Percentiles rank a stretch among this genome's conserved stretches.
phyloP scores from a whole-genome alignment of 2,113 vertebrate species.

The Antigone vipio region DNA sequence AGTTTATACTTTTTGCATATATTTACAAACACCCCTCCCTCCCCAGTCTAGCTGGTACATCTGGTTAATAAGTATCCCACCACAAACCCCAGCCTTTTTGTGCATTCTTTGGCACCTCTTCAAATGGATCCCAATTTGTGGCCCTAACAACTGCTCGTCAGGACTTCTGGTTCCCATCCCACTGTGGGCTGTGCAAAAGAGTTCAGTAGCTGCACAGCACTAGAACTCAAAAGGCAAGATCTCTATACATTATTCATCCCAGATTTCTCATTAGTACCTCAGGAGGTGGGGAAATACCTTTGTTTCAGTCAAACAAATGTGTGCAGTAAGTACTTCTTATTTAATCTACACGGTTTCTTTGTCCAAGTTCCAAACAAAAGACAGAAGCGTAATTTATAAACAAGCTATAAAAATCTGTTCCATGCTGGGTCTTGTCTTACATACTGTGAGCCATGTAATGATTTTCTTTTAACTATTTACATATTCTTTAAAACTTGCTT shows the following conservation, averaged over 20 bases:
- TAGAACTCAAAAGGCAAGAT: neutral
- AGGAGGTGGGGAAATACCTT: neutral
- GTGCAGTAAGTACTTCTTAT: neutral
- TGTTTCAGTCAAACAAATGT: neutral
- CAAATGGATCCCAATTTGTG: neutral
- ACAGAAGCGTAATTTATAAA: conserved; percentile 1
- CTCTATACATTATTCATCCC: neutral
- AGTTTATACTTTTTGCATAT: neutral
- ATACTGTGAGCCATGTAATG: neutral
- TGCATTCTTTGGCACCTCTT: conserved; percentile 9
- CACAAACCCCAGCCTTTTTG: neutral
- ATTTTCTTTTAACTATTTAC: conserved; percentile 42
- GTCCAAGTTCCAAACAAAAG: conserved; percentile 6
- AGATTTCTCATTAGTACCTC: neutral
- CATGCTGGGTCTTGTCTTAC: conserved; percentile 27
- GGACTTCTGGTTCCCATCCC: neutral
- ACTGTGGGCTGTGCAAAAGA: neutral
- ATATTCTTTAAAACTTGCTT: neutral
- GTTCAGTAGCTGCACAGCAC: neutral
- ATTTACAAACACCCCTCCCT: conserved; percentile 16
- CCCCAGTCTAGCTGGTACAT: neutral
- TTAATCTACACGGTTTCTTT: conserved; percentile 14
- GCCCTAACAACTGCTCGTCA: neutral
- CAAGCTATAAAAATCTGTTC: conserved; percentile 7
- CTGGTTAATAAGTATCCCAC: neutral